Evolutionary conservation across 2,113 vertebrate genomes (phyloP), one percentile per base, ranked within the genome.

Genomic region (Xiphophorus hellerii): DNA sequence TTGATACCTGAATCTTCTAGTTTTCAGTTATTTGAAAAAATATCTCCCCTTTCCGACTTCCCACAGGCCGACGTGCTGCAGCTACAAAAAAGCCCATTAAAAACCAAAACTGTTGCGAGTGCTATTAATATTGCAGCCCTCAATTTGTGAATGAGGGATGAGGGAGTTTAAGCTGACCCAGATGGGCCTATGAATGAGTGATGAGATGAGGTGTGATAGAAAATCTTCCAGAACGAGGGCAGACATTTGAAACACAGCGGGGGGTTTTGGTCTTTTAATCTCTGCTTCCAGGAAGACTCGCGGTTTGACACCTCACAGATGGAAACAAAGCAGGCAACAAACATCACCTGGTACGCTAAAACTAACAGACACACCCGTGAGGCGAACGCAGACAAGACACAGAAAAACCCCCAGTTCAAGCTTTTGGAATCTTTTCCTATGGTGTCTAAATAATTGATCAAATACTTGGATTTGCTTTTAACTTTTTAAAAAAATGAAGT

Each of bases 111-210:
- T 71, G 81, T 85, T 84, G 80, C 74, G 62, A 86, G 84, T 72
- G 82, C 90, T 92, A 91, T 93, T 92, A 93, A 93, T 92, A 92
- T 88, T 92, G 85, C 87, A 91, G 83, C 76, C 88, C 82, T 90
- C 89, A 89, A 86, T 91, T 92, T 91, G 77, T 90, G 88, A 93
- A 92, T 87, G 91, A 91, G 86, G 51, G 90, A 89, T 90, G 87
- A 83, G 88, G 88, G 89, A 90, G 83, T 80, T 86, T 83, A 80
- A 80, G 84, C 70, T 84, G 87, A 91, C 88, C 90, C 89, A 92
- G 87, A 92, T 92, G 83, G 90, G 88, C 84, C 87, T 71, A 58
- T 89, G 86, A 89, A 90, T 92, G 90, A 91, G 84, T 81, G 83
- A 87, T 88, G 86, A 80, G 61, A 58, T 58, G 51, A 58, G 77